Percentiles rank a stretch among this genome's conserved stretches.
phyloP scores from a whole-genome alignment of 1,140 invertebrate genomes.

The Coelopa frigida region DNA sequence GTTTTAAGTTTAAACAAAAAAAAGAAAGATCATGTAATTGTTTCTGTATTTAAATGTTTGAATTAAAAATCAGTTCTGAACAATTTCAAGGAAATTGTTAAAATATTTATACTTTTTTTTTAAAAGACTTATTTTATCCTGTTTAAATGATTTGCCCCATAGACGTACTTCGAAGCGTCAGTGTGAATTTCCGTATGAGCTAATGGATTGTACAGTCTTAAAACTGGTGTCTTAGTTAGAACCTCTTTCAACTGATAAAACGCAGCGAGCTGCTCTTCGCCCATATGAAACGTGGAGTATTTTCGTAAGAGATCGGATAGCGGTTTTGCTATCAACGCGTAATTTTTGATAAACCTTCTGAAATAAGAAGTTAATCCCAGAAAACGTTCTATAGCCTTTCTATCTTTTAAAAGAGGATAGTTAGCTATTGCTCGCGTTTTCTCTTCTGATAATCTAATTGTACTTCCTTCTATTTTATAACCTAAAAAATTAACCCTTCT shows the following conservation, averaged over 20 bases:
- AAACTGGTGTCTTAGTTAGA: conserved; percentile 15
- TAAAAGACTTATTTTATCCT: too few relatives aligned
- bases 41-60: too few relatives aligned
- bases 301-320: background rate
- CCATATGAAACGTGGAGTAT: background rate
- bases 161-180: conserved; percentile 26
- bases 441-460: conserved; percentile 18
- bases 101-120: too few relatives aligned
- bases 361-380: background rate
- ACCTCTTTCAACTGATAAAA: conserved; percentile 15
- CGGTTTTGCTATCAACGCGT: background rate
- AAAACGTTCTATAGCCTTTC: background rate
- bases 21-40: too few relatives aligned
- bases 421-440: conserved; percentile 11
- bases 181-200: conserved; percentile 18
- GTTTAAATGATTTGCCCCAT: too few relatives aligned
- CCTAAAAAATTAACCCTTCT: conserved; percentile 41
- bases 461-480: conserved; percentile 21
- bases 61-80: too few relatives aligned
- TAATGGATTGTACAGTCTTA: conserved; percentile 16
- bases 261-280: conserved; percentile 3
- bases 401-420: conserved; percentile 26
- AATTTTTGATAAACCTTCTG: background rate
- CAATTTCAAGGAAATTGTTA: too few relatives aligned
- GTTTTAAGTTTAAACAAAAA: too few relatives aligned